Evolutionary conservation across 2,113 vertebrate species (phyloP).

Genomic region (Rattus rattus): DNA sequence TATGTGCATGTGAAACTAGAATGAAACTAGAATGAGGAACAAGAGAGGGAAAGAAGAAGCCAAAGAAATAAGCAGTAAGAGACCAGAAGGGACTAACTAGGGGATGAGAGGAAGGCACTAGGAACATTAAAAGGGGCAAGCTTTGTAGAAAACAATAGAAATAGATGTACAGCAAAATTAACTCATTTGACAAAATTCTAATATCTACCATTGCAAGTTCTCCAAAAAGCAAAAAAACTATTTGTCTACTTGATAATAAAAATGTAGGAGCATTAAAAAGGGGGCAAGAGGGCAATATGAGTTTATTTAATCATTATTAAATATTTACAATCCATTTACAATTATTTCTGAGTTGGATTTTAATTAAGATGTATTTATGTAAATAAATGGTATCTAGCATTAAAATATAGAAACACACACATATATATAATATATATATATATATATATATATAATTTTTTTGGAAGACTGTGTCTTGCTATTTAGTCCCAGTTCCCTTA

Average conservation of each 20-base stretch:
- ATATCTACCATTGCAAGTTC: background rate
- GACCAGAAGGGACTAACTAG: background rate
- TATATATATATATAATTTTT: too few species aligned
- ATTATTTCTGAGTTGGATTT: background rate
- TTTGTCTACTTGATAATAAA: background rate
- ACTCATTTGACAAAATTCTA: background rate
- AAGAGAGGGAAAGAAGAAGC: background rate
- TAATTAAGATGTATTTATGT: conserved; percentile 47
- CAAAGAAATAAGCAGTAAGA: too few species aligned
- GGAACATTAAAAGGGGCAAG: too few species aligned
- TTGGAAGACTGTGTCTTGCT: background rate
- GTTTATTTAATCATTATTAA: background rate
- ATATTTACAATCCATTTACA: background rate
- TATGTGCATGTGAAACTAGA: too few species aligned
- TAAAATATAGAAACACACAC: background rate
- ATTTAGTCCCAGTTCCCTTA: background rate
- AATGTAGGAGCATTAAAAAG: background rate
- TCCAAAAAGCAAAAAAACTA: background rate
- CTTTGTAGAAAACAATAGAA: background rate
- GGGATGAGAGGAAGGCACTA: background rate
- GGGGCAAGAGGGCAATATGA: background rate
- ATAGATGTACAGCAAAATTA: background rate
- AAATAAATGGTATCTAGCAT: conserved; percentile 53
- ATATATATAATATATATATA: too few species aligned
- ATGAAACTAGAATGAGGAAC: background rate